phyloP scores from a whole-genome alignment of 2,797 vertebrate species.

The Neopelma chrysocephalum region DNA sequence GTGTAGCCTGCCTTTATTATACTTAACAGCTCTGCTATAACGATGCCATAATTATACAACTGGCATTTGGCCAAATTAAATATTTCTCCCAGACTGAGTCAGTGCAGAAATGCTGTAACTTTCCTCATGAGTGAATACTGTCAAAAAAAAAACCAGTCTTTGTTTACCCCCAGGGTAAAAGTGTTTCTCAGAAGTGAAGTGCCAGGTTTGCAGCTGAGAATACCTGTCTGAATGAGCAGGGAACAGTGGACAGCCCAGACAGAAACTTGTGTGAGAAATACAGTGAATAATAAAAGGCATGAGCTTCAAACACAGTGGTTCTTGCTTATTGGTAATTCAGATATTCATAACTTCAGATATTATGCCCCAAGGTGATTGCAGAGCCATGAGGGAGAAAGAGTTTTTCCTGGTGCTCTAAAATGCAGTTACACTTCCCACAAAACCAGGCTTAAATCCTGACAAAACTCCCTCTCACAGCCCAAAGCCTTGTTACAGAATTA shows the following conservation, averaged over 20 bases:
- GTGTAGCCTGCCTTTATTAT: neutral
- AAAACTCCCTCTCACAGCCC: neutral
- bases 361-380: neutral
- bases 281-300: neutral
- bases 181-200: neutral
- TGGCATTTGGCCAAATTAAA: neutral
- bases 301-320: neutral
- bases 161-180: neutral
- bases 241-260: neutral
- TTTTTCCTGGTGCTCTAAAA: neutral
- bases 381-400: neutral
- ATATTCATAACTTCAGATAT: neutral
- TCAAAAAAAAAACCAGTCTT: neutral
- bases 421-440: neutral
- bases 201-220: neutral
- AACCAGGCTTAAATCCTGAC: neutral
- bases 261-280: neutral
- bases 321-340: neutral
- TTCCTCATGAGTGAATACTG: neutral
- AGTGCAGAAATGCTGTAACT: neutral
- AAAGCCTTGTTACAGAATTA: neutral
- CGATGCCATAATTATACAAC: neutral
- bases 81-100: neutral
- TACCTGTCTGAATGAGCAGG: neutral
- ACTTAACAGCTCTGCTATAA: neutral